phyloP scores from a whole-genome alignment of 2,888 invertebrate species.

The Mythimna loreyi region DNA sequence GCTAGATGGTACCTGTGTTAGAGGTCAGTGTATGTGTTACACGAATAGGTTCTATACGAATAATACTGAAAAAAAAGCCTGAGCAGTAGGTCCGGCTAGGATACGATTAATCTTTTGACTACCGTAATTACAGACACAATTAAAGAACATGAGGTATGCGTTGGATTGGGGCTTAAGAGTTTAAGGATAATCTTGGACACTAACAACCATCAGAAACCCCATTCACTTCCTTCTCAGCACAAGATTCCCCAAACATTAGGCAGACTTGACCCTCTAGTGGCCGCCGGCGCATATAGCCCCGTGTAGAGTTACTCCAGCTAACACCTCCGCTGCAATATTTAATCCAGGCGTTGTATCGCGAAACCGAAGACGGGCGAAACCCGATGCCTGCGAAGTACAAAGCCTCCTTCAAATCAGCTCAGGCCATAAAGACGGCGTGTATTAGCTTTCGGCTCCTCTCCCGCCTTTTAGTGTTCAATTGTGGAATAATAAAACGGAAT shows the following conservation, averaged over 20 bases:
- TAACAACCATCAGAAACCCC: background rate
- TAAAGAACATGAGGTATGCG: no score
- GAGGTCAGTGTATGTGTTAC: no score
- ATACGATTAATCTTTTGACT: no score
- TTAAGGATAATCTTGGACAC: background rate
- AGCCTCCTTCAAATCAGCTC: constrained; percentile 68
- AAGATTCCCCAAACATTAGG: constrained; percentile 49
- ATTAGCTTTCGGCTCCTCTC: constrained; percentile 67
- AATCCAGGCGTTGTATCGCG: constrained; percentile 69
- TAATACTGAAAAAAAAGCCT: background rate
- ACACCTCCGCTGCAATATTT: constrained; percentile 71
- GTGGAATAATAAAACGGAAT: constrained; percentile 57
- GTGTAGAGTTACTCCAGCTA: constrained; percentile 67
- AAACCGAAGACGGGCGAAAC: constrained; percentile 69
- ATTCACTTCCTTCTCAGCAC: constrained; percentile 26
- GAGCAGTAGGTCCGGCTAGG: background rate
- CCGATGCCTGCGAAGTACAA: constrained; percentile 70
- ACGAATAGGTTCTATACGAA: no score
- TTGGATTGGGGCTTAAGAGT: no score
- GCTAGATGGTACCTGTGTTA: no score
- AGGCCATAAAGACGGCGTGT: constrained; percentile 61
- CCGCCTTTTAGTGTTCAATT: constrained; percentile 61
- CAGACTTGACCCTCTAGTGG: constrained; percentile 56
- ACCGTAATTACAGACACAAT: no score
- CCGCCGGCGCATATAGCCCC: constrained; percentile 69